A percentile compares a stretch with the other conserved stretches of the same genome.
phyloP scores from a whole-genome alignment of 1,140 invertebrate species.

The Drosophila suzukii region DNA sequence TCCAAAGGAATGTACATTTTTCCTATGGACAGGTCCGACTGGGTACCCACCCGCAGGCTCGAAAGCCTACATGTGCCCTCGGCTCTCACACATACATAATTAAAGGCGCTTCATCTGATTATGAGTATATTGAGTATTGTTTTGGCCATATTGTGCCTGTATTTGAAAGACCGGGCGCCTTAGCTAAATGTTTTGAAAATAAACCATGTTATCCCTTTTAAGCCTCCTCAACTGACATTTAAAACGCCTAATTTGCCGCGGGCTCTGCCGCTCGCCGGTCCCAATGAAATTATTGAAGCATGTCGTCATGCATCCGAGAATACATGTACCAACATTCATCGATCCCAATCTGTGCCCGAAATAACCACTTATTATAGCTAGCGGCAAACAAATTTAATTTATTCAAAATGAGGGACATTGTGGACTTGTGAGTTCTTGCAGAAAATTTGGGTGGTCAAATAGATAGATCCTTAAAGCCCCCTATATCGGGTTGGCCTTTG shows the following conservation, averaged over 20 bases:
- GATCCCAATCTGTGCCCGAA: conserved; percentile 1
- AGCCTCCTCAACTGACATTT: conserved; percentile 61
- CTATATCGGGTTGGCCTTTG: conserved; percentile 4
- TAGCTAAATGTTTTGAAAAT: conserved; percentile 32
- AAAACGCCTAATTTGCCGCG: conserved; percentile 77
- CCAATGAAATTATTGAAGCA: conserved; percentile 74
- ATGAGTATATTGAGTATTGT: conserved; percentile 69
- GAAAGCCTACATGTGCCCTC: conserved; percentile 1
- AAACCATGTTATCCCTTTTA: conserved; percentile 41
- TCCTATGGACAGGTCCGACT: too few species aligned
- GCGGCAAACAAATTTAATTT: conserved; percentile 71
- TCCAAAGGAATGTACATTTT: too few species aligned
- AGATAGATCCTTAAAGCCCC: conserved; percentile 19
- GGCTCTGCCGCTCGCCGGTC: conserved; percentile 7
- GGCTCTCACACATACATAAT: conserved; percentile 63
- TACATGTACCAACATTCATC: conserved; percentile 19
- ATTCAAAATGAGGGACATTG: conserved; percentile 71
- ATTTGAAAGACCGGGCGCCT: conserved; percentile 28
- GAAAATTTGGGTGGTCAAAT: conserved; percentile 44
- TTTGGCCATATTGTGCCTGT: conserved; percentile 57
- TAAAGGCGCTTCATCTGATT: conserved; percentile 64
- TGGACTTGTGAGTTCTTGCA: conserved; percentile 55
- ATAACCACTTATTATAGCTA: conserved; percentile 55
- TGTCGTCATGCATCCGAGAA: conserved; percentile 40
- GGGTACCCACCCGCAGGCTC: conserved; percentile 22